Evolutionary conservation across 1,140 invertebrate species (phyloP).

Genomic region (Euglossa dilemma): DNA sequence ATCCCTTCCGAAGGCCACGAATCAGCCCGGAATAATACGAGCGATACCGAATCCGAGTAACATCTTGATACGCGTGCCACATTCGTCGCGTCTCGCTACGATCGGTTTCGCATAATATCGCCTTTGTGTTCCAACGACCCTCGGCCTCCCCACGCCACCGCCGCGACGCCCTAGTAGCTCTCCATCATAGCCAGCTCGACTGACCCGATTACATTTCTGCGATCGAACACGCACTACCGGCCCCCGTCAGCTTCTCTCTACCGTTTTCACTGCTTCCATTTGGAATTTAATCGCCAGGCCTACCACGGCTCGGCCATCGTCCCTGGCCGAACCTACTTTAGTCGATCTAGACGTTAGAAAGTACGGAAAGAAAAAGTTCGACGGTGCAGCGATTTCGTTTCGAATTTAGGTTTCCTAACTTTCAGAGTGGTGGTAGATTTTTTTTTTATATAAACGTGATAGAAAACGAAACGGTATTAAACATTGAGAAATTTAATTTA

Average conservation of each 20-base stretch:
- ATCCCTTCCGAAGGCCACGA: constrained; percentile 63
- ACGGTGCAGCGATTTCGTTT: neutral
- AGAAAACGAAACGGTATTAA: no score
- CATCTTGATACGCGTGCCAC: constrained; percentile 27
- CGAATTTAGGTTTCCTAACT: neutral
- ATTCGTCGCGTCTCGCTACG: neutral
- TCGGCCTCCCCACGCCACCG: neutral
- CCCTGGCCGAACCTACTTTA: neutral
- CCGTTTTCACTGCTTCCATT: neutral
- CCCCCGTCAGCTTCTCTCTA: neutral
- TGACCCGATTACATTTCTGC: constrained; percentile 33
- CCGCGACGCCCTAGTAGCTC: neutral
- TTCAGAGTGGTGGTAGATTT: no score
- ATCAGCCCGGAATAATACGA: constrained; percentile 23
- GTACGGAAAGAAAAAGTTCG: neutral
- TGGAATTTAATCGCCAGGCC: neutral
- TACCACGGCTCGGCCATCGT: neutral
- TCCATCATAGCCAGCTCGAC: constrained; percentile 11
- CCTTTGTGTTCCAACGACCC: constrained; percentile 38
- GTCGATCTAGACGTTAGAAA: neutral
- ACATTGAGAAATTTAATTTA: no score
- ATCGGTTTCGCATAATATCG: constrained; percentile 13
- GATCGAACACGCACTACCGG: neutral
- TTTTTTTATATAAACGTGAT: no score
- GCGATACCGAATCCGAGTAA: constrained; percentile 41